Base-by-base conservation (phyloP, 2,888 invertebrate genomes). In the Tiphia femorata region DNA sequence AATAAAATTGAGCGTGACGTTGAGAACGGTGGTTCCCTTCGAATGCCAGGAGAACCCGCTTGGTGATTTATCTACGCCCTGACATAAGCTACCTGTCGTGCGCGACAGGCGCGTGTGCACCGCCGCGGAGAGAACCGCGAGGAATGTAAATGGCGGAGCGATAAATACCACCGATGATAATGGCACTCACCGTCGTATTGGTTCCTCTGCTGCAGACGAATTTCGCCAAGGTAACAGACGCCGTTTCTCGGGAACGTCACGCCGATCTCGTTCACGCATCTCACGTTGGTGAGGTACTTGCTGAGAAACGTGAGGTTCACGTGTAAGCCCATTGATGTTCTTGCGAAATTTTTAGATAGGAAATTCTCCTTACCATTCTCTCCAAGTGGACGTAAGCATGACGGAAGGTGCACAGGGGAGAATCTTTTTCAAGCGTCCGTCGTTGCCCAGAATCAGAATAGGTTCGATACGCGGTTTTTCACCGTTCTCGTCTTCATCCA, bases 221-320 rank as follows among this genome's bases (percentile, higher is more conserved):
- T 72, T 55, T 82, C 73, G 3, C 83, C 83, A 43, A 83, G 57
- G 42, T 78, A 79, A 47, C 75, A 77, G 23, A 56, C 69, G 42
- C 77, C 76, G 29, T 54, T 38, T 14, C 25, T 47, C 2, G 67
- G 44, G 35, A 81, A 74, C 1, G 73, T 66, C 2, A 83, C 54
- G 1, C 82, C 81, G 21, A 83, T 78, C 57, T 82, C 81, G 40
- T 79, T 70, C 14, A 80, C 72, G n/a, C 75, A 76, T 43, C 58
- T 76, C 53, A 80, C 42, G 48, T 73, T 70, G 0, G 79, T 77
- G n/a, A 67, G 62, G 49, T 76, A 80, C 14, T 70, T 58, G 25
- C 78, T 81, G 54, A 10, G 58, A 65, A 43, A 35, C 25, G 23
- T 23, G 14, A 48, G 1, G n/a, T 3, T 1, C 3, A 14, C 3